Percentiles rank a stretch among this genome's conserved stretches.
phyloP scores from a whole-genome alignment of 2,888 invertebrate species.

The Eurois occulta region DNA sequence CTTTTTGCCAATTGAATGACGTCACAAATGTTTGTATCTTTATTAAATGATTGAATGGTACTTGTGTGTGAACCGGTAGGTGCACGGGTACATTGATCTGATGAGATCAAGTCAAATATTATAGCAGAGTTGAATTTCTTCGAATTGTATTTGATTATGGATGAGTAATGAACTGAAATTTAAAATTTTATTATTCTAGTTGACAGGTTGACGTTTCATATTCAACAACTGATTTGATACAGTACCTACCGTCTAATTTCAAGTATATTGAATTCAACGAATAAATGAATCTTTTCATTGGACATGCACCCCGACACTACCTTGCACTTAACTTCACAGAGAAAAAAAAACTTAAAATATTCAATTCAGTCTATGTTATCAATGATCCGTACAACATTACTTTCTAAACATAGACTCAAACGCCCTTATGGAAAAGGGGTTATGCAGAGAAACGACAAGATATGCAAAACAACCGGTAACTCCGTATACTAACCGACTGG shows the following conservation, averaged over 20 bases:
- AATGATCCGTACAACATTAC: conserved; percentile 47
- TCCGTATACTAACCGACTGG: conserved; percentile 45
- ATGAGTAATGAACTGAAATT: conserved; percentile 13
- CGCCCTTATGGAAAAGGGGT: conserved; percentile 65
- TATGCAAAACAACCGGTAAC: conserved; percentile 70
- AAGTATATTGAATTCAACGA: conserved; percentile 9
- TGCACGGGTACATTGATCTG: conserved; percentile 45
- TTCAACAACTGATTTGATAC: neutral
- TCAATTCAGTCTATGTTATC: conserved; percentile 20
- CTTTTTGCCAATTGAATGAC: conserved; percentile 62
- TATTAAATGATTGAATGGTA: conserved; percentile 65
- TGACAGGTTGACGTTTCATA: conserved; percentile 23
- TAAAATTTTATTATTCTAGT: neutral
- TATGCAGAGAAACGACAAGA: conserved; percentile 62
- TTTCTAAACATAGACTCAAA: conserved; percentile 60
- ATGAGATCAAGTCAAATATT: conserved; percentile 29
- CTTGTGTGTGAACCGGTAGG: conserved; percentile 34
- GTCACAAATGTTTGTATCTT: conserved; percentile 59
- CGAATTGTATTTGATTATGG: conserved; percentile 8
- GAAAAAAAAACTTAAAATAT: conserved; percentile 3
- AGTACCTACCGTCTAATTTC: neutral
- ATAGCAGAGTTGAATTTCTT: conserved; percentile 25
- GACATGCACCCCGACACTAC: conserved; percentile 24
- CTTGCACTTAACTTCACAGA: neutral
- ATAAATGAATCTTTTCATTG: conserved; percentile 23